These are phyloP conservation scores for Taxidea taxus DNA, from an alignment of 2,113 vertebrate genomes.

Conservation along the genomic window DNA sequence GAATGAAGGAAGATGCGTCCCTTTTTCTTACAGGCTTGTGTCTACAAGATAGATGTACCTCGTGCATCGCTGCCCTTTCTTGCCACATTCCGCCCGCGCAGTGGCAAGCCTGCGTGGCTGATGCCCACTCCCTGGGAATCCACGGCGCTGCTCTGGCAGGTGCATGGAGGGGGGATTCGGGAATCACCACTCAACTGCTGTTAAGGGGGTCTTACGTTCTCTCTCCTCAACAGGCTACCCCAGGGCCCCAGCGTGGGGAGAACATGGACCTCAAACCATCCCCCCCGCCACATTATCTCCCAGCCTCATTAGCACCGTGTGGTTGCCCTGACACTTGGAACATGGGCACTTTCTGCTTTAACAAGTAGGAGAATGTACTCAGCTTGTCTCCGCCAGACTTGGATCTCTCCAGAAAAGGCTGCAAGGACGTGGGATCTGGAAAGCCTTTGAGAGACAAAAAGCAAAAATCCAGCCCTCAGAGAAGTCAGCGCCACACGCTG, in stretches of 20 bases:
- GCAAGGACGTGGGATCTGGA: neutral
- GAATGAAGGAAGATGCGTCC: neutral
- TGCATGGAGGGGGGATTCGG: neutral
- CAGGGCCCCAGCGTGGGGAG: neutral
- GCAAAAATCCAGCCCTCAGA: neutral
- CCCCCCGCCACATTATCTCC: neutral
- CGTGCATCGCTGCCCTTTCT: neutral
- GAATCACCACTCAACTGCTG: neutral
- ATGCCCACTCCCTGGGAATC: neutral
- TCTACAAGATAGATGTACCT: neutral
- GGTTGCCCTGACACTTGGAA: neutral
- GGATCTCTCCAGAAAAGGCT: neutral
- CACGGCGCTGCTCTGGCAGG: too few species aligned
- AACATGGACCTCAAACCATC: neutral
- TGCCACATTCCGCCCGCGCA: neutral
- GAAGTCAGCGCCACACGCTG: neutral
- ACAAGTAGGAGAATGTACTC: neutral
- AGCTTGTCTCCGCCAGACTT: neutral
- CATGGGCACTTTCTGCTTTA: neutral
- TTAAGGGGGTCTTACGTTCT: neutral
- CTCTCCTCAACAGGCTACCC: neutral
- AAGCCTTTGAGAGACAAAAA: conserved; percentile 18
- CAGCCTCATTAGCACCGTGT: neutral
- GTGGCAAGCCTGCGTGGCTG: neutral
- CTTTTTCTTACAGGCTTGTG: neutral